Percentiles rank a stretch among this genome's conserved stretches.
Evolutionary conservation across 2,797 vertebrate genomes (phyloP).

Genomic region (Carduelis carduelis): DNA sequence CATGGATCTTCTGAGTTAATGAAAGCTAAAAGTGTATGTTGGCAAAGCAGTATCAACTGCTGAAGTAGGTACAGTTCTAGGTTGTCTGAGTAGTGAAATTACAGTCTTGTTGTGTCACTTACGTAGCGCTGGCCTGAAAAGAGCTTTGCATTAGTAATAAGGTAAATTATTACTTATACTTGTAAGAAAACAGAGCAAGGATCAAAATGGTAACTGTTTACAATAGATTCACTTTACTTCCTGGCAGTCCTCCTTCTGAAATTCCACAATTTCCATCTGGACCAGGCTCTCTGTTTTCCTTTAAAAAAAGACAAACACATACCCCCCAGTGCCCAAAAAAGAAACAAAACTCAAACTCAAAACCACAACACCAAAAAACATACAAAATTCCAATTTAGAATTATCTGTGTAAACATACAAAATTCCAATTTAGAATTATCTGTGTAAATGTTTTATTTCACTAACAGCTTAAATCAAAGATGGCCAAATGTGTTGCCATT

Average conservation of each 20-base stretch:
- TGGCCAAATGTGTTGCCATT: not conserved
- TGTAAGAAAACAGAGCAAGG: not conserved
- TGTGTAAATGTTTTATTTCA: not conserved
- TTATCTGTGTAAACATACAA: not conserved
- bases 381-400: not conserved
- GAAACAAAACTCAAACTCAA: not conserved
- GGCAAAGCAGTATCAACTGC: not conserved
- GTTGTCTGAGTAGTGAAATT: not conserved
- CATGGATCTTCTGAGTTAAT: not conserved
- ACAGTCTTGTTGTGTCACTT: not conserved
- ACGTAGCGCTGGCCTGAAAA: not conserved
- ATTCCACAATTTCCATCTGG: not conserved
- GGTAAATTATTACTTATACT: not conserved
- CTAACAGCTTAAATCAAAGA: not conserved
- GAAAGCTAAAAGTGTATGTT: not conserved
- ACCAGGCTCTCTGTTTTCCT: not conserved
- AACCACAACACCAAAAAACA: not conserved
- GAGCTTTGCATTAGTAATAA: not conserved
- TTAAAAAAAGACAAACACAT: not conserved
- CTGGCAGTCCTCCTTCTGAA: not conserved
- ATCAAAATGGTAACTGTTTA: not conserved
- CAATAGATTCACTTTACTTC: not conserved
- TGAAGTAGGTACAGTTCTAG: not conserved
- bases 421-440: not conserved
- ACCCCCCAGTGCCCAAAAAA: fast-evolving